Evolutionary conservation across 1,140 invertebrate genomes (phyloP).

Genomic region (Battus philenor): DNA sequence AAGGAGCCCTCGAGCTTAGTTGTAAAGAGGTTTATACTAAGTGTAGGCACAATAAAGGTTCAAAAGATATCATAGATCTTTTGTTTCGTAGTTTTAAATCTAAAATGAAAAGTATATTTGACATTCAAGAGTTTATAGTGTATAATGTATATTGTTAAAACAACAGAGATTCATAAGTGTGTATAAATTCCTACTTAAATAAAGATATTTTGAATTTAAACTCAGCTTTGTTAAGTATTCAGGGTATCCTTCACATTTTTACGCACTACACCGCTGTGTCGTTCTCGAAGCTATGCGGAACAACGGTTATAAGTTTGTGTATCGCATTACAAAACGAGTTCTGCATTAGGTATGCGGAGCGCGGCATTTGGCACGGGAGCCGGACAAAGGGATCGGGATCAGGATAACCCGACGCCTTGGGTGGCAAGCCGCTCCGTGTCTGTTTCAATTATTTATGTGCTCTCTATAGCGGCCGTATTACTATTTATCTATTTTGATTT

Average conservation of each 20-base stretch:
- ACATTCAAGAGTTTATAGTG: too few species aligned
- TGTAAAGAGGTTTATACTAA: too few species aligned
- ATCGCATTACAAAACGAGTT: slow-evolving; percentile 42
- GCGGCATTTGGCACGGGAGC: slow-evolving; percentile 43
- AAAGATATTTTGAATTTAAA: too few species aligned
- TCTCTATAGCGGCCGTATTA: not conserved
- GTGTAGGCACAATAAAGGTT: too few species aligned
- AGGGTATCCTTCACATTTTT: not conserved
- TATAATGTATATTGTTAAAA: too few species aligned
- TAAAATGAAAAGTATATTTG: too few species aligned
- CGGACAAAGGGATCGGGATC: slow-evolving; percentile 46
- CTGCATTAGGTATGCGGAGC: slow-evolving; percentile 51
- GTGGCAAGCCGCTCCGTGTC: slow-evolving; percentile 32
- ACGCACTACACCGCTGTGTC: not conserved
- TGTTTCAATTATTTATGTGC: not conserved
- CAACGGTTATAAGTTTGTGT: slow-evolving; percentile 51
- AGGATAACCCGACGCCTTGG: slow-evolving; percentile 48
- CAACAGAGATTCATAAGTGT: too few species aligned
- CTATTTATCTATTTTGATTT: slow-evolving; percentile 1
- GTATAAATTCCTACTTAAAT: too few species aligned
- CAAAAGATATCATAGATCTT: too few species aligned
- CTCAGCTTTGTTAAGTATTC: too few species aligned
- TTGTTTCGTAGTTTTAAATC: too few species aligned
- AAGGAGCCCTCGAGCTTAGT: too few species aligned
- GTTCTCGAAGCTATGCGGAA: slow-evolving; percentile 32